Evolutionary conservation across 2,113 vertebrate species (phyloP).

Genomic region (Asarcornis scutulata): DNA sequence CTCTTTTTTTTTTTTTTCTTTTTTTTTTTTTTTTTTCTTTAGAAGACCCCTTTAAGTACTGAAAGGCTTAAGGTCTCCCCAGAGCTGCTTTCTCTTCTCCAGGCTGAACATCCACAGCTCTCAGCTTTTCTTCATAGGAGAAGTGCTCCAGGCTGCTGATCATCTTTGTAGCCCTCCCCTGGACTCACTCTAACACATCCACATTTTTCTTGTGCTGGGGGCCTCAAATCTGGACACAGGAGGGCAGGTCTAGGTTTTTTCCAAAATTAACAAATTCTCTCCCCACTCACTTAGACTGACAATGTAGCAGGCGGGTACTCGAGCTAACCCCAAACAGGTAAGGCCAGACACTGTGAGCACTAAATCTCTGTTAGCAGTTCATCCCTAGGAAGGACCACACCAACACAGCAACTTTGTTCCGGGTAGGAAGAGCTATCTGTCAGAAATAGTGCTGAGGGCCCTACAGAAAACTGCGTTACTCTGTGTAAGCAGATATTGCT

Average conservation of each 20-base stretch:
- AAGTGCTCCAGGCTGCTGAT: no score
- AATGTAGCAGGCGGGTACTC: neutral
- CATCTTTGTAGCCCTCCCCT: no score
- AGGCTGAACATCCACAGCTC: no score
- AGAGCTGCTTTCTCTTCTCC: no score
- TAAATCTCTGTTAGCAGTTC: neutral
- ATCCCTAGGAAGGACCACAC: neutral
- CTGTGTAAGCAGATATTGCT: neutral
- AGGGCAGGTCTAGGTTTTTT: neutral
- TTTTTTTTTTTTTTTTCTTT: no score
- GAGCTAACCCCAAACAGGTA: rapidly evolving
- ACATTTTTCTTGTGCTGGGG: no score
- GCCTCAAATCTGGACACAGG: no score
- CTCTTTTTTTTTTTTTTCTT: no score
- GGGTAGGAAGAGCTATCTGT: neutral
- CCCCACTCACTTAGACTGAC: neutral
- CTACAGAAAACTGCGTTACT: neutral
- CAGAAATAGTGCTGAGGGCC: neutral
- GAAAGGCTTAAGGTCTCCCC: no score
- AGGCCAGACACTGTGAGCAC: neutral
- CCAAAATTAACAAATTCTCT: neutral
- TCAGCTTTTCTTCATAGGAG: no score
- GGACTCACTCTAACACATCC: no score
- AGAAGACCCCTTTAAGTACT: no score
- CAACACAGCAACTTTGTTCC: neutral